Percentiles rank a stretch among this genome's conserved stretches.
Conservation (phyloP, 2,888 invertebrate species). For the Pristionchus japonicus region DNA sequence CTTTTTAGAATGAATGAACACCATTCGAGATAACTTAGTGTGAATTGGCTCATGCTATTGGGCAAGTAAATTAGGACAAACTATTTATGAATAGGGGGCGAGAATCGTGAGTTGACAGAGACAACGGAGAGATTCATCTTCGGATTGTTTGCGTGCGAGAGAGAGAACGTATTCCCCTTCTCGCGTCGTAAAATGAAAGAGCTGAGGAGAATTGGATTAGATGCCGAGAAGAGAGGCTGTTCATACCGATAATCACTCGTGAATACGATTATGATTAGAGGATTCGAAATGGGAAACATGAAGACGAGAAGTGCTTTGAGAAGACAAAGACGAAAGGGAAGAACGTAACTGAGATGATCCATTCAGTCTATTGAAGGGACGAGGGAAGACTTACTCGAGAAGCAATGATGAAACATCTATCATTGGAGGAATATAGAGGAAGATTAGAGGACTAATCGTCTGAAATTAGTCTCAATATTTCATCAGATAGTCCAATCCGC, state of each 20-base stretch:
- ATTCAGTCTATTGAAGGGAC: too few species aligned
- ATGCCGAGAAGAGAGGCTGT: not conserved
- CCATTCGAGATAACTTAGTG: not conserved
- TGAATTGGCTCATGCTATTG: not conserved
- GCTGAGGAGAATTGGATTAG: not conserved
- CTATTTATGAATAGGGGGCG: not conserved
- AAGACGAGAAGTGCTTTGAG: conserved; percentile 27
- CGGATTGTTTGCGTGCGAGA: not conserved
- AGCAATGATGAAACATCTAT: conserved; percentile 7
- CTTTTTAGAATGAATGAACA: not conserved
- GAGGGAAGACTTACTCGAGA: too few species aligned
- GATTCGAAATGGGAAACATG: conserved; percentile 40
- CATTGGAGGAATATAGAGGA: conserved; percentile 36
- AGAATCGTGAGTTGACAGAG: not conserved
- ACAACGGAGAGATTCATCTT: not conserved
- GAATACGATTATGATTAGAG: not conserved
- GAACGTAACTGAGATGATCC: not conserved
- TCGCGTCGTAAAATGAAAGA: not conserved
- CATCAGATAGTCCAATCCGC: not conserved
- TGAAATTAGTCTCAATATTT: not conserved
- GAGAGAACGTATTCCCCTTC: not conserved
- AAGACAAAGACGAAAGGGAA: conserved; percentile 4
- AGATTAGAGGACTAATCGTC: conserved; percentile 28
- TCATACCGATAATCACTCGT: conserved; percentile 37
- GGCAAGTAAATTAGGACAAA: not conserved